phyloP scores from a whole-genome alignment of 2,888 invertebrate genomes.

The Hetaerina titia region DNA sequence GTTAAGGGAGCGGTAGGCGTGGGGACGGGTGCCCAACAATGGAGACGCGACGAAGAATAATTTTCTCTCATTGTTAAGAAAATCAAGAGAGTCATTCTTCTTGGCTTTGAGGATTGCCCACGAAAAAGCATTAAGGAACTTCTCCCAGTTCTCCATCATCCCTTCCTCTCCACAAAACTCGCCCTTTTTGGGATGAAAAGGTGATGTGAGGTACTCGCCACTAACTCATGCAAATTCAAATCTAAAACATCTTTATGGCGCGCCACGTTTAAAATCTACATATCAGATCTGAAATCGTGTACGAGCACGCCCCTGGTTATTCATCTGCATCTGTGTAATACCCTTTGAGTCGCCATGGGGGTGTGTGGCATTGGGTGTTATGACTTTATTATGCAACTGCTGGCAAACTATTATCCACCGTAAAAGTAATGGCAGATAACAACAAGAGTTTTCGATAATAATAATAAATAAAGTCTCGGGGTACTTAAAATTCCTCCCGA shows the following conservation, averaged over 20 bases:
- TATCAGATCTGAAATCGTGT: background rate
- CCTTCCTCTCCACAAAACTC: background rate
- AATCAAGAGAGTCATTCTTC: slow-evolving; percentile 35
- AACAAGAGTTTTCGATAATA: no score
- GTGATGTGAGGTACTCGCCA: background rate
- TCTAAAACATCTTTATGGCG: background rate
- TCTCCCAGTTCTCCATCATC: background rate
- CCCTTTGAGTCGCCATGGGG: no score
- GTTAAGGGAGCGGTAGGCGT: background rate
- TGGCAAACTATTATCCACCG: no score
- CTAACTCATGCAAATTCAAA: background rate
- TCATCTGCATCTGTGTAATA: background rate
- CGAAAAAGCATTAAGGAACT: slow-evolving; percentile 13
- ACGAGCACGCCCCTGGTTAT: background rate
- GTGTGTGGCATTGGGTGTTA: no score
- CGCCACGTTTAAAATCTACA: slow-evolving; percentile 7
- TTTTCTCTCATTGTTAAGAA: slow-evolving; percentile 34
- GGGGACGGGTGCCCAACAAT: background rate
- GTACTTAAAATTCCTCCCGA: no score
- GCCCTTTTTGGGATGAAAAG: background rate
- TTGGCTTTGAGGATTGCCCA: slow-evolving; percentile 7
- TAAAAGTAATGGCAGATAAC: no score
- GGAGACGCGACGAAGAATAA: slow-evolving; percentile 28
- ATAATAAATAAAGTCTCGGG: no score
- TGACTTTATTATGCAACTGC: no score